A percentile compares a stretch with the other conserved stretches of the same genome.
Conservation (phyloP, 2,888 invertebrate species). For the Conistra vaccinii region DNA sequence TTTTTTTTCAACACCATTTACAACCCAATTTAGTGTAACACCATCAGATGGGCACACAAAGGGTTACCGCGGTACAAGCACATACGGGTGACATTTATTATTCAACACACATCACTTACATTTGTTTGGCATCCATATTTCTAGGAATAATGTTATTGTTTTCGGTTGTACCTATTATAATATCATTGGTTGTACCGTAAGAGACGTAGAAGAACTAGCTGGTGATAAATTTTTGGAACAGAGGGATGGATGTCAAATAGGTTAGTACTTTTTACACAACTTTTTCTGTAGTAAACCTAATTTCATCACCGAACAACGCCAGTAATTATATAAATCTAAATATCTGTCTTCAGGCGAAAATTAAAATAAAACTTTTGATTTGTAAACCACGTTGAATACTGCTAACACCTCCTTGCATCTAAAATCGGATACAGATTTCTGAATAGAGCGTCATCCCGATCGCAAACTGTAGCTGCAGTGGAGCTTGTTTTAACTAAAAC, state of each 20-base stretch:
- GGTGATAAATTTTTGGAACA: not conserved
- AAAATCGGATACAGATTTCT: conserved; percentile 10
- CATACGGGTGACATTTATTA: conserved; percentile 46
- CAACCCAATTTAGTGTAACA: conserved; percentile 48
- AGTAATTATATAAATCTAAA: not conserved
- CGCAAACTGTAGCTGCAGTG: not conserved
- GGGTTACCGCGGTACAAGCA: conserved; percentile 36
- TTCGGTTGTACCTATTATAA: conserved; percentile 14
- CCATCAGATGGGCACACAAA: conserved; percentile 51
- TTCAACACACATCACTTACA: conserved; percentile 55
- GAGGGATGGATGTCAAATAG: not conserved
- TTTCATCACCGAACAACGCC: no score
- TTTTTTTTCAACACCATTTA: conserved; percentile 47
- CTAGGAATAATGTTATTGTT: conserved; percentile 45
- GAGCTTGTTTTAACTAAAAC: conserved; percentile 35
- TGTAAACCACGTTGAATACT: not conserved
- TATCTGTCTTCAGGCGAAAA: not conserved
- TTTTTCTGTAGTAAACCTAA: not conserved
- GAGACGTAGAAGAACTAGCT: not conserved
- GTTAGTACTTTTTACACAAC: no score
- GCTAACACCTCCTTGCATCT: not conserved
- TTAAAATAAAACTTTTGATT: not conserved
- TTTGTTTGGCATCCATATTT: conserved; percentile 47
- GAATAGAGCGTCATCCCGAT: not conserved
- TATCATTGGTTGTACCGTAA: conserved; percentile 1